Conservation (phyloP, 92 coral and sea anemone genomes). For the Epizoanthus stellaris region DNA sequence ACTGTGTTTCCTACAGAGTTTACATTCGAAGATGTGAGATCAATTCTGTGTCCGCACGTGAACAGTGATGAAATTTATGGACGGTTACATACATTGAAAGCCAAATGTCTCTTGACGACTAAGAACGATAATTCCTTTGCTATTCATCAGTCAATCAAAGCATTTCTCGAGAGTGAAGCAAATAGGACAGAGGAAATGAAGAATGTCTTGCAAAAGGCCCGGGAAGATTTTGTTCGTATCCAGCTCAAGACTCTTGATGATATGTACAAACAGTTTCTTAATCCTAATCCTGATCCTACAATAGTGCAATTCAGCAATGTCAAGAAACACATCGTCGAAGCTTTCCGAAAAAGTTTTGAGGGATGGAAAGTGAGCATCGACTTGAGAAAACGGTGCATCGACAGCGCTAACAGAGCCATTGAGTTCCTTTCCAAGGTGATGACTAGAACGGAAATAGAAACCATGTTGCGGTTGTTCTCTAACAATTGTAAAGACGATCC, state of each 20-base stretch:
- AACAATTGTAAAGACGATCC: neutral
- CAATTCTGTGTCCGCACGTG: neutral
- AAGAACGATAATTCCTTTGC: neutral
- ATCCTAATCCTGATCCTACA: neutral
- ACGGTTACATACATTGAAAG: neutral
- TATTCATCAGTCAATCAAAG: conserved; percentile 11
- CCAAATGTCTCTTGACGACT: neutral
- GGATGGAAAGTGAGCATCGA: conserved; percentile 16
- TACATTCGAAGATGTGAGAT: neutral
- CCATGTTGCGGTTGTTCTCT: neutral
- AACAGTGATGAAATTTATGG: neutral
- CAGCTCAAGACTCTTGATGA: neutral
- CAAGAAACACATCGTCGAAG: neutral
- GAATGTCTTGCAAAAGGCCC: conserved; percentile 8
- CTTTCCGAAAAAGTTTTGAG: neutral
- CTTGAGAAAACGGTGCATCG: neutral
- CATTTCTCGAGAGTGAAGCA: conserved; percentile 10
- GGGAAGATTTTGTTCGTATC: neutral
- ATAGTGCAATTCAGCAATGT: neutral
- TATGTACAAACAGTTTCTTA: conserved; percentile 2
- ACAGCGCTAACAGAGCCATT: conserved; percentile 4
- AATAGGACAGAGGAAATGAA: neutral
- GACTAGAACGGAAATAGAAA: conserved; percentile 16
- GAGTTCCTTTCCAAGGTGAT: conserved; percentile 21
- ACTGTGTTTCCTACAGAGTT: conserved; percentile 3